Conservation (phyloP, 2,888 invertebrate genomes). For the Gymnoscelis rufifasciata region DNA sequence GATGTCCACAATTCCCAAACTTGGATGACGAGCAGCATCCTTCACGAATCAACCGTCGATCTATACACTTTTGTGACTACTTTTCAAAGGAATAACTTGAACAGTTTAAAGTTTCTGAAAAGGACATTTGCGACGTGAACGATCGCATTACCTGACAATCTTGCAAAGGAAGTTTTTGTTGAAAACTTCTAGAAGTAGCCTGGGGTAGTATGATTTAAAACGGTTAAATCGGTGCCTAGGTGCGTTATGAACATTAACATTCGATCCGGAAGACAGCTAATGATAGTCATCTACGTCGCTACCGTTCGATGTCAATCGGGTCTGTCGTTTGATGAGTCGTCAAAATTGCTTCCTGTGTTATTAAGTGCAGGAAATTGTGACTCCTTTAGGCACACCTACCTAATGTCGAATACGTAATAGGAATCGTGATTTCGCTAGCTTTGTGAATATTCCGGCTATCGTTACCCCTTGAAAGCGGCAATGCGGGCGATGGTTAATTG, state of each 20-base stretch:
- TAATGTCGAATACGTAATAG: conserved; percentile 49
- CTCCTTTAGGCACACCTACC: conserved; percentile 71
- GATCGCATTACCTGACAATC: conserved; percentile 7
- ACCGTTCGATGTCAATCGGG: conserved; percentile 60
- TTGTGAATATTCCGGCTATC: conserved; percentile 2
- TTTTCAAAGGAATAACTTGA: conserved; percentile 52
- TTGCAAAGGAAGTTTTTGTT: not conserved
- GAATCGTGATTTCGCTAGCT: conserved; percentile 5
- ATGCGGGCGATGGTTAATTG: not conserved
- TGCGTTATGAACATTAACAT: conserved; percentile 35
- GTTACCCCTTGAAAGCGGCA: not conserved
- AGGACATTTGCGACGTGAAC: conserved; percentile 12
- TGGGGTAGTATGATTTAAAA: too few species aligned
- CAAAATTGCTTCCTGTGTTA: conserved; percentile 76
- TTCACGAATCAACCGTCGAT: conserved; percentile 58
- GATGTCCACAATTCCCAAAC: conserved; percentile 75
- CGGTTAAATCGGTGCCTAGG: conserved; percentile 9
- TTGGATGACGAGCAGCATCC: conserved; percentile 71
- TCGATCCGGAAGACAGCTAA: conserved; percentile 47
- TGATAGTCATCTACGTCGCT: conserved; percentile 48
- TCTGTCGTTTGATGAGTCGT: conserved; percentile 75
- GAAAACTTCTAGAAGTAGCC: too few species aligned
- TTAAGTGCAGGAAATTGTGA: conserved; percentile 80
- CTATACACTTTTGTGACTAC: conserved; percentile 64
- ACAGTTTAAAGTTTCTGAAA: conserved; percentile 34